Percentiles rank a stretch among this genome's conserved stretches.
Conservation (phyloP, 2,797 vertebrate genomes). For the Gymnodraco acuticeps region DNA sequence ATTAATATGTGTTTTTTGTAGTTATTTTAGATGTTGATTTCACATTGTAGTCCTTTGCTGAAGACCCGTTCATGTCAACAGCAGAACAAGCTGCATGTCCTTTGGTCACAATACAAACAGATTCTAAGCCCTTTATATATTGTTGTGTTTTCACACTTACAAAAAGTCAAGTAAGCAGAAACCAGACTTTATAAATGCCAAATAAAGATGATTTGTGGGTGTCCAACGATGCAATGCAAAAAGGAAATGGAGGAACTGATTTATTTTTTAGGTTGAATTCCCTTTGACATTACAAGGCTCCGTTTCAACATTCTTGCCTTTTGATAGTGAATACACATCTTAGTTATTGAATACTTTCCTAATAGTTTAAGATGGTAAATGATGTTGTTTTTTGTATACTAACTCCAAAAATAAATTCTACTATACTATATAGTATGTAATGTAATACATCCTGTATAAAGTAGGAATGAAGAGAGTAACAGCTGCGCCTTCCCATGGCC, state of each 20-base stretch:
- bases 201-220: background rate
- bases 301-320: background rate
- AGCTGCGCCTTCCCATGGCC: slow-evolving; percentile 32
- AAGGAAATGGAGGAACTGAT: too few relatives aligned
- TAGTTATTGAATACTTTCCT: background rate
- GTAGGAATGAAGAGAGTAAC: background rate
- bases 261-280: background rate
- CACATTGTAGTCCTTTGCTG: background rate
- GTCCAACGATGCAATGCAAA: too few relatives aligned
- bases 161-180: background rate
- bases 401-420: background rate
- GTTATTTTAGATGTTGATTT: background rate
- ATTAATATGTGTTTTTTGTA: background rate
- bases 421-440: too few relatives aligned
- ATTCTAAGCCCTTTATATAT: background rate
- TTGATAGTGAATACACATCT: background rate
- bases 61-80: background rate
- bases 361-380: background rate
- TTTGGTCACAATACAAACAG: background rate
- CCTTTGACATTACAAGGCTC: background rate
- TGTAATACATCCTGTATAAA: too few relatives aligned
- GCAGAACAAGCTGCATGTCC: background rate
- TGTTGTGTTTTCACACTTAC: background rate
- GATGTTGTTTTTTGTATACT: background rate
- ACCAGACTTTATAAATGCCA: background rate